These are phyloP conservation scores for Lytechinus pictus DNA, from an alignment of 35 echinoderm and acorn worm genomes.

Conservation along the genomic window DNA sequence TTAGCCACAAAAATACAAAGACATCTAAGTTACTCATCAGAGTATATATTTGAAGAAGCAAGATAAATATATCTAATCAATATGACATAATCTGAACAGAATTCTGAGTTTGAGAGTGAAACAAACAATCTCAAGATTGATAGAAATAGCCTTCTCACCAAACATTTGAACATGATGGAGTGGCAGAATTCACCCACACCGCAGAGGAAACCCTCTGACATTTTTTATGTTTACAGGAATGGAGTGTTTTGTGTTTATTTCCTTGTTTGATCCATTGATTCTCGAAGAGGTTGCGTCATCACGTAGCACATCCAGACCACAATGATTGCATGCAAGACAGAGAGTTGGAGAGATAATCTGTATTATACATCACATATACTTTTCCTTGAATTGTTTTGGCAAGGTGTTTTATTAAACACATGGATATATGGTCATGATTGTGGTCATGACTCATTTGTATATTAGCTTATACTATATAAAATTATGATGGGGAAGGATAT, in stretches of 20 bases:
- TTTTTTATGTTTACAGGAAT: not conserved
- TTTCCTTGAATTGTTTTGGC: not conserved
- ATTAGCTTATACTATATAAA: not conserved
- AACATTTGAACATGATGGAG: not conserved
- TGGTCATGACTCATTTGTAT: not conserved
- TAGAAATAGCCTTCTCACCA: not conserved
- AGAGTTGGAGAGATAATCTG: not conserved
- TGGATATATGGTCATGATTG: not conserved
- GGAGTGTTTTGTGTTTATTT: conserved; percentile 19
- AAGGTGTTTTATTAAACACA: not conserved
- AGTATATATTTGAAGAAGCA: not conserved
- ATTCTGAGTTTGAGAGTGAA: not conserved
- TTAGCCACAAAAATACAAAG: too few species aligned
- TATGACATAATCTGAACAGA: not conserved
- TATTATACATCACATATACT: not conserved
- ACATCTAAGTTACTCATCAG: not conserved
- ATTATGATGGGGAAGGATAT: not conserved
- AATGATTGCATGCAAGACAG: not conserved
- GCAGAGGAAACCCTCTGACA: not conserved
- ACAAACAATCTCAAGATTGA: not conserved
- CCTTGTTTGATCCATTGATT: not conserved
- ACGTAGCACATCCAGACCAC: not conserved
- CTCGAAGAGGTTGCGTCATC: not conserved
- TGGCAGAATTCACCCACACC: not conserved
- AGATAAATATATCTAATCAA: not conserved